Conservation (phyloP, 2,797 vertebrate species). For the Aeoliscus strigatus region DNA sequence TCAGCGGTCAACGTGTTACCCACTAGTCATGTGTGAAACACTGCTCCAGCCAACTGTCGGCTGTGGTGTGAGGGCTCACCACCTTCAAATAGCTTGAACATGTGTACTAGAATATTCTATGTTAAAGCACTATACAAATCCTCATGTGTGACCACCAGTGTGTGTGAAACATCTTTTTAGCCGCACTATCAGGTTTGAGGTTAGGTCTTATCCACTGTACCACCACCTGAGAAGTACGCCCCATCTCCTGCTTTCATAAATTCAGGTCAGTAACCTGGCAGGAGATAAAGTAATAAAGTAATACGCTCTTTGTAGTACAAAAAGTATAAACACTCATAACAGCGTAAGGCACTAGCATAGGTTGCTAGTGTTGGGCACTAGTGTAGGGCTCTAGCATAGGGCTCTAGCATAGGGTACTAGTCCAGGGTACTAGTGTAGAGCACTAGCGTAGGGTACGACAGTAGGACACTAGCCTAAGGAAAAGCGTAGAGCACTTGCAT, state of each 20-base stretch:
- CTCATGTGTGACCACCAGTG: slow-evolving; percentile 22
- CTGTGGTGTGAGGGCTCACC: slow-evolving; percentile 33
- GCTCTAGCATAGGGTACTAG: too few relatives aligned
- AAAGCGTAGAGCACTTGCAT: too few relatives aligned
- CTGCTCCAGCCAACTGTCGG: slow-evolving; percentile 22
- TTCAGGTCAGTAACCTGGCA: slow-evolving; percentile 16
- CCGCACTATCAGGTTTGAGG: slow-evolving; percentile 15
- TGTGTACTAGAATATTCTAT: slow-evolving; percentile 59
- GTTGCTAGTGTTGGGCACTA: too few relatives aligned
- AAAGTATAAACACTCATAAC: too few relatives aligned
- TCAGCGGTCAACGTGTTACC: slow-evolving; percentile 37
- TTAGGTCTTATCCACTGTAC: slow-evolving; percentile 22
- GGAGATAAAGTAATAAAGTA: slow-evolving; percentile 3
- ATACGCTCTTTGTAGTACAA: too few relatives aligned
- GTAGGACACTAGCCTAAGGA: too few relatives aligned
- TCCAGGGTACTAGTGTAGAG: too few relatives aligned
- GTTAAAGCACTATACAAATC: slow-evolving; percentile 29
- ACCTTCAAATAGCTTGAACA: slow-evolving; percentile 36
- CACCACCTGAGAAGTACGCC: slow-evolving; percentile 8
- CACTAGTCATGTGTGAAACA: slow-evolving; percentile 28
- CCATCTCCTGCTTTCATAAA: slow-evolving; percentile 5
- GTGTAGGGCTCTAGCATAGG: too few relatives aligned
- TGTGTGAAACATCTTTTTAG: slow-evolving; percentile 36
- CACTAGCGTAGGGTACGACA: too few relatives aligned
- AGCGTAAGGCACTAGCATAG: too few relatives aligned